Conservation (phyloP, 2,888 invertebrate genomes). For the Lasioglossum vierecki region DNA sequence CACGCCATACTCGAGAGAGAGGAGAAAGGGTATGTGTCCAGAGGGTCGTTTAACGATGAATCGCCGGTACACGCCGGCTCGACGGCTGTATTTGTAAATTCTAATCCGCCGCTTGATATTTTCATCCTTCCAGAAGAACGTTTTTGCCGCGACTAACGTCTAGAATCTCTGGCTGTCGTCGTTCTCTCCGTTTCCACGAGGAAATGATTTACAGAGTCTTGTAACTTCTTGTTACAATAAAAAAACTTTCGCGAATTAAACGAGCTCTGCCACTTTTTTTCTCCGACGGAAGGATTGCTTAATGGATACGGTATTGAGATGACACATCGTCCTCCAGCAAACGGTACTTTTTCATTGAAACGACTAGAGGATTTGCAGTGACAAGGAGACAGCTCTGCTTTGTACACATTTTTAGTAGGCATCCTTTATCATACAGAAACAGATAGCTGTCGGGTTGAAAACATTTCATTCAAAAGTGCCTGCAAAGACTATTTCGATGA, state of each 20-base stretch:
- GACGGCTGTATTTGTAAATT: conserved; percentile 40
- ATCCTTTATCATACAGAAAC: neutral
- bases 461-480: neutral
- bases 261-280: neutral
- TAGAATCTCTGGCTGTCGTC: neutral
- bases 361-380: neutral
- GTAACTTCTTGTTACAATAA: neutral
- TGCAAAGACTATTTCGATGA: too few relatives aligned
- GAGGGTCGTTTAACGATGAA: conserved; percentile 27
- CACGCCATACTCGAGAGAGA: conserved; percentile 5
- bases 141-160: neutral
- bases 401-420: neutral
- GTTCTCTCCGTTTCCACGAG: neutral
- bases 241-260: neutral
- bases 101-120: conserved; percentile 24
- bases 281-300: neutral
- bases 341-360: neutral
- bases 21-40: conserved; percentile 7
- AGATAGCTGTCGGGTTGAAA: neutral
- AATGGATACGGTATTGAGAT: neutral
- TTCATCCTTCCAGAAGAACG: neutral
- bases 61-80: conserved; percentile 9
- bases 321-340: too few relatives aligned
- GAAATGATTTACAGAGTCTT: conserved; percentile 7
- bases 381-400: neutral